Evolutionary conservation across 2,113 vertebrate species (phyloP).

Genomic region (Misgurnus anguillicaudatus): DNA sequence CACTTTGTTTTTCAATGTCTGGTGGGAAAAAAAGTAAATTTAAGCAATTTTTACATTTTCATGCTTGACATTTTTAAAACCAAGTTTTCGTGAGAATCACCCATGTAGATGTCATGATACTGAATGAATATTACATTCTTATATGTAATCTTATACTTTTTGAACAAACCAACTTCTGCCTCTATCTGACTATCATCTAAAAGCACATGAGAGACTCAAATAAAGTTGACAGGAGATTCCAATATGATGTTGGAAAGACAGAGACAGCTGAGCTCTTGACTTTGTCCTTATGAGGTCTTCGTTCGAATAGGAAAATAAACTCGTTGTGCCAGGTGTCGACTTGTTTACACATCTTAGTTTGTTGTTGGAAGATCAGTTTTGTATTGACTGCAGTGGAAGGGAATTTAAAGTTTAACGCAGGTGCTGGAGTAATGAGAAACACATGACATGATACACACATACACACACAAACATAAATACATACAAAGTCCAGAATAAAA

Average conservation of each 20-base stretch:
- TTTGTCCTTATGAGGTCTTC: neutral
- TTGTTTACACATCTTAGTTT: neutral
- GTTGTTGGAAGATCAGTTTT: conserved; percentile 4
- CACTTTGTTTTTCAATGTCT: too few species aligned
- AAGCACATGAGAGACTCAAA: too few species aligned
- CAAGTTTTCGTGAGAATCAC: too few species aligned
- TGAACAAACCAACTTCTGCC: too few species aligned
- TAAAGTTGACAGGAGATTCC: too few species aligned
- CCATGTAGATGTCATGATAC: too few species aligned
- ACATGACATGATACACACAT: conserved; percentile 16
- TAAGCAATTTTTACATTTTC: too few species aligned
- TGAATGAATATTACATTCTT: too few species aligned
- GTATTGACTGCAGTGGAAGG: conserved; percentile 2
- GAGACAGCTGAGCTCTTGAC: neutral
- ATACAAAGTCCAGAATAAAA: neutral
- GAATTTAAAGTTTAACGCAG: neutral
- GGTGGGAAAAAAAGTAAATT: too few species aligned
- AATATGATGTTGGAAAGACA: neutral
- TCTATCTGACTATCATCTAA: too few species aligned
- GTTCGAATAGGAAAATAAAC: neutral
- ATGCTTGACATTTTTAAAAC: too few species aligned
- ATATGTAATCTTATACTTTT: too few species aligned
- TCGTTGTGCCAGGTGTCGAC: neutral
- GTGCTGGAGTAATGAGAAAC: conserved; percentile 18
- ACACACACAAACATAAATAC: neutral